Evolutionary conservation across 2,888 invertebrate species (phyloP).

Genomic region (Pomacea canaliculata): DNA sequence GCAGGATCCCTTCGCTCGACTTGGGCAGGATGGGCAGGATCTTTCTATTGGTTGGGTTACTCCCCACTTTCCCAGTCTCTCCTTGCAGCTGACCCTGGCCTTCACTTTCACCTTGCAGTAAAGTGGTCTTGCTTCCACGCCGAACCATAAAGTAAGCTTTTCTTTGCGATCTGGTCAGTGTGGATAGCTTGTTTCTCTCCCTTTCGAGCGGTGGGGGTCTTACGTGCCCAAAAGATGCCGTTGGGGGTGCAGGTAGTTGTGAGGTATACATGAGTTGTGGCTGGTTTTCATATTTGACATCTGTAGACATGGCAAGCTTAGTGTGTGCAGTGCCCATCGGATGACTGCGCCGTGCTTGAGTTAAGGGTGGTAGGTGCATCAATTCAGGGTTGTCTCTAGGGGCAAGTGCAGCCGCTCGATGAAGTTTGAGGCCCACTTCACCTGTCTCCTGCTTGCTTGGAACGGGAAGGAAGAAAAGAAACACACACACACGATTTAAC

Average conservation of each 20-base stretch:
- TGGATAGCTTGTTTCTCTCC: background rate
- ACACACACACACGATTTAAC: too few relatives aligned
- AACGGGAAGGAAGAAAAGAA: too few relatives aligned
- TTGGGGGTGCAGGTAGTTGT: background rate
- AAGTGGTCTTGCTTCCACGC: background rate
- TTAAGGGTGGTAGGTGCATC: constrained; percentile 10
- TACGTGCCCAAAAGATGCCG: background rate
- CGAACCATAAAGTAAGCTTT: constrained; percentile 20
- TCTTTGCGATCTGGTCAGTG: constrained; percentile 20
- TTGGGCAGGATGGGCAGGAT: too few relatives aligned
- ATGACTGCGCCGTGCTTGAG: constrained; percentile 2
- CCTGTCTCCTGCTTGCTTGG: too few relatives aligned
- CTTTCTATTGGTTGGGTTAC: too few relatives aligned
- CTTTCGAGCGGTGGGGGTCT: background rate
- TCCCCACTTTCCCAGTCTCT: too few relatives aligned
- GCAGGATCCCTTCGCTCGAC: too few relatives aligned
- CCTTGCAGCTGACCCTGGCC: background rate
- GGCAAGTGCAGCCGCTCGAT: too few relatives aligned
- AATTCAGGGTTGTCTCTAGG: too few relatives aligned
- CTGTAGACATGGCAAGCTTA: too few relatives aligned
- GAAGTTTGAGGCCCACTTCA: too few relatives aligned
- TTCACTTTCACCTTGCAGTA: background rate
- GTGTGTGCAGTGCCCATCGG: background rate
- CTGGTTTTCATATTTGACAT: background rate
- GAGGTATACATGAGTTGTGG: background rate